phyloP scores from a whole-genome alignment of 64 coral and sea anemone species.

The Montipora cactus region DNA sequence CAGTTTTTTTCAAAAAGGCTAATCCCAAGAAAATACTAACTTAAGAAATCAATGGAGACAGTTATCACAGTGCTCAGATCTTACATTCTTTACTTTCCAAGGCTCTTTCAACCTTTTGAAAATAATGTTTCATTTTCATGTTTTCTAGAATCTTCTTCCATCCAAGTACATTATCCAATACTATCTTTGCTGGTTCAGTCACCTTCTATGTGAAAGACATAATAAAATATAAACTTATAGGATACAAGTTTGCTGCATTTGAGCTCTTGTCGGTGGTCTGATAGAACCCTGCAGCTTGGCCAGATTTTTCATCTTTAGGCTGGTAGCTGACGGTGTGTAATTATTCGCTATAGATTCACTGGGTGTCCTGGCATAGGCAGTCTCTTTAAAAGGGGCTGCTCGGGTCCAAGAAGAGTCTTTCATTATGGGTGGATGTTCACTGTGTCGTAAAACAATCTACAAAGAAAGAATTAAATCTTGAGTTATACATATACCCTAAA shows the following conservation, averaged over 20 bases:
- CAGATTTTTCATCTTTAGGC: constrained; percentile 91
- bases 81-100: too few species aligned
- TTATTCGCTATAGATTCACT: constrained; percentile 99
- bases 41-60: too few species aligned
- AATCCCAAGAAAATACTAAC: too few species aligned
- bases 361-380: constrained; percentile 89
- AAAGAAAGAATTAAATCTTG: background rate
- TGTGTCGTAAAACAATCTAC: constrained; percentile 96
- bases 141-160: too few species aligned
- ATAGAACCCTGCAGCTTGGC: constrained; percentile 47
- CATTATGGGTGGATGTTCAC: constrained; percentile 99
- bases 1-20: too few species aligned
- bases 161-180: background rate
- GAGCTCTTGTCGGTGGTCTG: constrained; percentile 81
- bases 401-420: constrained; percentile 94
- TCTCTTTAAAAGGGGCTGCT: constrained; percentile 98
- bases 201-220: too few species aligned
- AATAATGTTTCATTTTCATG: too few species aligned
- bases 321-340: constrained; percentile 87
- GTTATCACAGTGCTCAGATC: too few species aligned
- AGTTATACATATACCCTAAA: too few species aligned
- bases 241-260: constrained; percentile 73
- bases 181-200: background rate
- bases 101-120: too few species aligned
- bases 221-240: background rate